Evolutionary conservation across 2,113 vertebrate genomes (phyloP).

Genomic region (Alexandromys fortis): DNA sequence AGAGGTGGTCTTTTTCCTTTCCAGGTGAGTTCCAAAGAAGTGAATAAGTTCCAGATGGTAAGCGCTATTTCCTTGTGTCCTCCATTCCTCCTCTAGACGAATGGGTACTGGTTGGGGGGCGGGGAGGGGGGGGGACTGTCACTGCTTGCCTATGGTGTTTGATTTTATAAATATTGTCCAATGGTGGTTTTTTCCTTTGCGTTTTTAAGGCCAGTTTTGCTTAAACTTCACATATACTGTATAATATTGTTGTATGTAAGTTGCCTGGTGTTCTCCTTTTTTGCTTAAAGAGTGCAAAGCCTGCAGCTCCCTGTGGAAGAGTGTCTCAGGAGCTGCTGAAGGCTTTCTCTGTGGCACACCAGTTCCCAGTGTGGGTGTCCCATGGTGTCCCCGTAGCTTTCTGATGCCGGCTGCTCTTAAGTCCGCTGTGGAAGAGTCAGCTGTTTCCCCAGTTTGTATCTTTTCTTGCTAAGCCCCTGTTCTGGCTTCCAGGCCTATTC

Average conservation of each 20-base stretch:
- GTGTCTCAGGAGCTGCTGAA: neutral
- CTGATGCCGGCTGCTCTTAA: neutral
- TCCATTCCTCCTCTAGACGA: neutral
- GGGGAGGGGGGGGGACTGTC: neutral
- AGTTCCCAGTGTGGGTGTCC: neutral
- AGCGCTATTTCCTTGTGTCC: slow-evolving; percentile 80
- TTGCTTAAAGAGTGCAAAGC: neutral
- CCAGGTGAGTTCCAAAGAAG: slow-evolving; percentile 98
- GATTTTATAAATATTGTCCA: neutral
- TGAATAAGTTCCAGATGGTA: slow-evolving; percentile 99
- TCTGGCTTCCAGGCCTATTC: slow-evolving; percentile 93
- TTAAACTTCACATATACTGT: neutral
- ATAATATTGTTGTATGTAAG: neutral
- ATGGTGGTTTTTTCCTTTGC: neutral
- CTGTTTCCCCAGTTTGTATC: neutral
- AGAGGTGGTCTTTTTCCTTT: slow-evolving; percentile 38
- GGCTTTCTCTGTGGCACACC: neutral
- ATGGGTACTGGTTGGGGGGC: neutral
- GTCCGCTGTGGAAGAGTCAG: neutral
- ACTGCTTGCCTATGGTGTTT: neutral
- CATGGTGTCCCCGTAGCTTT: neutral
- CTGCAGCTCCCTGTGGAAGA: neutral
- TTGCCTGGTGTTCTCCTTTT: slow-evolving; percentile 20
- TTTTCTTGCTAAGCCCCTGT: neutral
- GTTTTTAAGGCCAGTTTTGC: slow-evolving; percentile 54